Percentiles rank a stretch among this genome's conserved stretches.
Conservation (phyloP, 1,140 invertebrate genomes). For the Drosophila chauvacae region DNA sequence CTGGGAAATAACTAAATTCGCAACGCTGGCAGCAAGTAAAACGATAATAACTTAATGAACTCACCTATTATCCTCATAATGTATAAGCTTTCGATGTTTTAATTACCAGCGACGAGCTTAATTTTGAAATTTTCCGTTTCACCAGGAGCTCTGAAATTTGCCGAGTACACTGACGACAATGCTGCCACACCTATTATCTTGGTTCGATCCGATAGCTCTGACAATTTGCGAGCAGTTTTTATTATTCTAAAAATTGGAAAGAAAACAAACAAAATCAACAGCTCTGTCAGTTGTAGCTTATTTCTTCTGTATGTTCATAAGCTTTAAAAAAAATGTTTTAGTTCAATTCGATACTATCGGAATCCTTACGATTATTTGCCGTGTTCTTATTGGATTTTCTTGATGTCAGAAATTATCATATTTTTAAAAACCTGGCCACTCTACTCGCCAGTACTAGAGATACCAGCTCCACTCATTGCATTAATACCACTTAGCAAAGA, state of each 20-base stretch:
- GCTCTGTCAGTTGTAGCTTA: too few species aligned
- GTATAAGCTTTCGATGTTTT: not conserved
- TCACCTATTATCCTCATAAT: not conserved
- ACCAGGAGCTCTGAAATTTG: not conserved
- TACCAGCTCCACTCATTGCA: not conserved
- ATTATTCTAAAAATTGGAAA: not conserved
- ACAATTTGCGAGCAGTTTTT: not conserved
- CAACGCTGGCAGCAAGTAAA: not conserved
- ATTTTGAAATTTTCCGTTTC: not conserved
- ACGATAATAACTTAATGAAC: not conserved
- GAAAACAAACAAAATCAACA: not conserved
- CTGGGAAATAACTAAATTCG: too few species aligned
- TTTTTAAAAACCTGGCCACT: not conserved
- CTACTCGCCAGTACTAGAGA: not conserved
- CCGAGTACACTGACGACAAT: not conserved
- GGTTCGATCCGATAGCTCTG: not conserved
- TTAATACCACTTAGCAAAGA: slow-evolving; percentile 16
- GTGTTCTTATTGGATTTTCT: not conserved
- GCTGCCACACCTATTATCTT: not conserved
- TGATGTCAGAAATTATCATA: not conserved
- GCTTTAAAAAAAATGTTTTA: not conserved
- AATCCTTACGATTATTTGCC: too few species aligned
- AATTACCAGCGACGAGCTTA: not conserved
- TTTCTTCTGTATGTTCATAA: not conserved
- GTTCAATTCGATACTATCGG: not conserved